A percentile compares a stretch with the other conserved stretches of the same genome.
Conservation (phyloP, 2,113 vertebrate species). For the Takifugu bimaculatus region DNA sequence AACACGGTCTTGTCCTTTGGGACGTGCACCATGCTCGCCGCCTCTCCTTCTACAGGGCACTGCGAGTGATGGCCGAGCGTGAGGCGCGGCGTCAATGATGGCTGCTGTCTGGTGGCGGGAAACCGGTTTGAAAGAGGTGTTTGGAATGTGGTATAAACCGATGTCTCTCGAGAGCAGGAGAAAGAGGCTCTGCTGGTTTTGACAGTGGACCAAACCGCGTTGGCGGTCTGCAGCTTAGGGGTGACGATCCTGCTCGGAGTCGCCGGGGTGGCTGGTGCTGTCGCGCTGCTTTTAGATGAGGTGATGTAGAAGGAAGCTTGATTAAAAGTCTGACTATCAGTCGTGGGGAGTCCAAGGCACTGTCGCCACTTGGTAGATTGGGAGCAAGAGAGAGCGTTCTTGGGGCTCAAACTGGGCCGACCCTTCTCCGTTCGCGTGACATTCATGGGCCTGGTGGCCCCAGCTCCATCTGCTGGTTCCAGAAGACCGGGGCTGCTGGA, state of each 20-base stretch:
- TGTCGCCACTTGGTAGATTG: constrained; percentile 62
- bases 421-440: constrained; percentile 10
- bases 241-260: constrained; percentile 22
- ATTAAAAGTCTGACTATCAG: constrained; percentile 28
- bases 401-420: constrained; percentile 10
- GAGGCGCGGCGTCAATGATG: constrained; percentile 34
- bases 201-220: constrained; percentile 42
- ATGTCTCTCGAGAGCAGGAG: constrained; percentile 25
- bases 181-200: constrained; percentile 37
- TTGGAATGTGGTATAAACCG: constrained; percentile 18
- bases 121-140: constrained; percentile 35
- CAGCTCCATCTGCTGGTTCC: constrained; percentile 56
- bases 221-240: constrained; percentile 42
- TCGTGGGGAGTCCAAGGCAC: constrained; percentile 58
- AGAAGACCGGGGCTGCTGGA: constrained; percentile 32
- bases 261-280: background rate
- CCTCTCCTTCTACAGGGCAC: constrained; percentile 34
- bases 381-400: constrained; percentile 31
- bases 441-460: constrained; percentile 9
- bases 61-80: constrained; percentile 22
- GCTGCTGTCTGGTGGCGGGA: constrained; percentile 39
- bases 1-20: constrained; percentile 67
- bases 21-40: constrained; percentile 58
- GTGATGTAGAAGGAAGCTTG: constrained; percentile 58
- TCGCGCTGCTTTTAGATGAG: constrained; percentile 38